Conservation (phyloP, 2,888 invertebrate species). For the Timandra comae region DNA sequence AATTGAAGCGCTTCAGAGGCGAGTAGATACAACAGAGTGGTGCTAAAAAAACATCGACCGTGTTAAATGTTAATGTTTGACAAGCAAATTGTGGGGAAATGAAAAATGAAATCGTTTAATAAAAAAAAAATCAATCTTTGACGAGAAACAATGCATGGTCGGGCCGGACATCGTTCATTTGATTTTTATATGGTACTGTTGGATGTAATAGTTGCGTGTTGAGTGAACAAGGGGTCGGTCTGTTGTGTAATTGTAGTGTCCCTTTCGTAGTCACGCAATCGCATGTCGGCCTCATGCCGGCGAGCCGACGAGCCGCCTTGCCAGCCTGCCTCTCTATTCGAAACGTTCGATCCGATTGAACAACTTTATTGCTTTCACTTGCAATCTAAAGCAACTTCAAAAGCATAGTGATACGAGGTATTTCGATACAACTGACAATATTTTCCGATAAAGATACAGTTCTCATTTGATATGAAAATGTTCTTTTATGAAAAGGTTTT, state of each 20-base stretch:
- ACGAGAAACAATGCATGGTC: slow-evolving; percentile 24
- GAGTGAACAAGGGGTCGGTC: slow-evolving; percentile 51
- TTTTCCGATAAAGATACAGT: no score
- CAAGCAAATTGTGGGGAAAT: slow-evolving; percentile 24
- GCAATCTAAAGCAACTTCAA: slow-evolving; percentile 8
- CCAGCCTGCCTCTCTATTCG: slow-evolving; percentile 20
- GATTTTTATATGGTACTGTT: slow-evolving; percentile 35
- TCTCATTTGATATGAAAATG: no score
- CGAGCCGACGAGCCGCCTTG: slow-evolving; percentile 6
- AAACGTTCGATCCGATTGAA: slow-evolving; percentile 21
- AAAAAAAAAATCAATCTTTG: slow-evolving; percentile 30
- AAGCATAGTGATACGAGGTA: neutral
- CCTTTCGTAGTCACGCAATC: slow-evolving; percentile 59
- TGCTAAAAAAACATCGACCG: slow-evolving; percentile 24
- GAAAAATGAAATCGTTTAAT: slow-evolving; percentile 26
- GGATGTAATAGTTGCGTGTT: slow-evolving; percentile 53
- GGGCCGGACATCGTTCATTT: slow-evolving; percentile 26
- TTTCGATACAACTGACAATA: no score
- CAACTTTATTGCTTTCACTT: slow-evolving; percentile 23
- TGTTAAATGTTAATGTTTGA: slow-evolving; percentile 23
- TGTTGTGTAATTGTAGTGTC: slow-evolving; percentile 52
- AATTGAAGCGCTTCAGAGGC: slow-evolving; percentile 8
- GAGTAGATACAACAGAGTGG: slow-evolving; percentile 11
- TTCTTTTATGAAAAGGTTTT: no score
- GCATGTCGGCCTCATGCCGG: slow-evolving; percentile 35